Percentiles rank a stretch among this genome's conserved stretches.
Evolutionary conservation across 1,140 invertebrate genomes (phyloP).

Genomic region (Eupristina koningsbergeri): DNA sequence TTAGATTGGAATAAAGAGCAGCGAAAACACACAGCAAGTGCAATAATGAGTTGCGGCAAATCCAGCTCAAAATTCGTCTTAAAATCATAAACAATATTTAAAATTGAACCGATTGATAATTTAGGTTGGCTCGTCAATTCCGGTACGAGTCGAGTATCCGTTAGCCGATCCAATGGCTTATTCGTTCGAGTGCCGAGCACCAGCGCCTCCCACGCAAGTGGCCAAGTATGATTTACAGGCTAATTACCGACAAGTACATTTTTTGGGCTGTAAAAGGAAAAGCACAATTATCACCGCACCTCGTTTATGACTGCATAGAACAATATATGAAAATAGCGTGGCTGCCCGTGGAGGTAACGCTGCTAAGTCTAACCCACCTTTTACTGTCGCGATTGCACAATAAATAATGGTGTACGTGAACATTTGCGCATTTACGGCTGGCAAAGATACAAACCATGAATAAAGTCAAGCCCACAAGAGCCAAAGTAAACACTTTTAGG

Average conservation of each 20-base stretch:
- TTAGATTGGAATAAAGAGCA: too few relatives aligned
- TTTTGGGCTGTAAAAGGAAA: conserved; percentile 1
- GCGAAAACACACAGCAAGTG: too few relatives aligned
- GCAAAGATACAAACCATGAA: conserved; percentile 2
- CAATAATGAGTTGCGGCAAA: too few relatives aligned
- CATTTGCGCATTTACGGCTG: neutral
- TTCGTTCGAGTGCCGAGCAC: too few relatives aligned
- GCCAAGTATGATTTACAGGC: neutral
- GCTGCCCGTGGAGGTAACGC: neutral
- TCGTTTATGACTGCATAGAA: conserved; percentile 23
- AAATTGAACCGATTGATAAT: too few relatives aligned
- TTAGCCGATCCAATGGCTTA: too few relatives aligned
- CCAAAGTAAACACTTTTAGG: conserved; percentile 34
- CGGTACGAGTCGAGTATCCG: too few relatives aligned
- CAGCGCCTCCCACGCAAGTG: neutral
- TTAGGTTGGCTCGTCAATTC: too few relatives aligned
- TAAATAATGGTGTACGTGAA: conserved; percentile 30
- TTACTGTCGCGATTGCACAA: conserved; percentile 39
- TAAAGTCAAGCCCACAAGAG: neutral
- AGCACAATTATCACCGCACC: conserved; percentile 24
- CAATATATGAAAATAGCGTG: conserved; percentile 27
- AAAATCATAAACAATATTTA: too few relatives aligned
- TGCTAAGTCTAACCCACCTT: neutral
- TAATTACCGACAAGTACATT: neutral
- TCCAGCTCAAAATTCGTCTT: too few relatives aligned